Conservation (phyloP, 1,140 invertebrate genomes). For the Drosophila bifasciata region DNA sequence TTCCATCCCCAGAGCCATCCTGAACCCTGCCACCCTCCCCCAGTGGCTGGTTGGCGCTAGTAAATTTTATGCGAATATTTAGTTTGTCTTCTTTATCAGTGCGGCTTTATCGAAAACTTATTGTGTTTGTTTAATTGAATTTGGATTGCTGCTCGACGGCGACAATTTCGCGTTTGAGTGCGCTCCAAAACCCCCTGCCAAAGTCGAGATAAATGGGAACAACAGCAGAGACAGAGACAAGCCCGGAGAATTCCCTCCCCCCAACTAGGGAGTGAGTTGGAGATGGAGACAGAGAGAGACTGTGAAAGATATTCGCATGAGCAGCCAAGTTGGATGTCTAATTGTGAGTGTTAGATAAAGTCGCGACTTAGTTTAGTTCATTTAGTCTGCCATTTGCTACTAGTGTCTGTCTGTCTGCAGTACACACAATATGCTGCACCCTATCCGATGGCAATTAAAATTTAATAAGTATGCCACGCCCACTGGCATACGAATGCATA, state of each 20-base stretch:
- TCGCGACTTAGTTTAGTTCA: conserved; percentile 77
- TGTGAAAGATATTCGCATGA: conserved; percentile 3
- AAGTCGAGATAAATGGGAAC: conserved; percentile 50
- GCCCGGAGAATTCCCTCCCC: no score
- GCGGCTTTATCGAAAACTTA: conserved; percentile 83
- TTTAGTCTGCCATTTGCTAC: conserved; percentile 53
- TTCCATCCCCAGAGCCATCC: conserved; percentile 3
- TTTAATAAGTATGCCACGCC: conserved; percentile 67
- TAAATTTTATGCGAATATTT: conserved; percentile 83
- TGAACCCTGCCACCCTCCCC: neutral
- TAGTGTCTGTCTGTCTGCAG: conserved; percentile 12
- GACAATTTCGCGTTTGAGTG: conserved; percentile 79
- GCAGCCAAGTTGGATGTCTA: conserved; percentile 45
- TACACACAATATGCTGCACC: neutral
- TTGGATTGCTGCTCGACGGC: conserved; percentile 71
- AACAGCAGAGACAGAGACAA: no score
- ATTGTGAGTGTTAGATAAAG: conserved; percentile 77
- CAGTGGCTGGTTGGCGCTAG: conserved; percentile 32
- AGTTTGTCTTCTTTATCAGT: conserved; percentile 77
- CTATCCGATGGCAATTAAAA: conserved; percentile 62
- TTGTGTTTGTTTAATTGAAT: conserved; percentile 84
- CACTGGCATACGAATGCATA: conserved; percentile 28
- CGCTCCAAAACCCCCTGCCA: conserved; percentile 48
- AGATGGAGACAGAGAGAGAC: neutral
- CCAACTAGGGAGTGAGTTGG: neutral